A percentile compares a stretch with the other conserved stretches of the same genome.
Evolutionary conservation across 1,140 invertebrate genomes (phyloP).

Genomic region (Drosophila pseudoananassae): DNA sequence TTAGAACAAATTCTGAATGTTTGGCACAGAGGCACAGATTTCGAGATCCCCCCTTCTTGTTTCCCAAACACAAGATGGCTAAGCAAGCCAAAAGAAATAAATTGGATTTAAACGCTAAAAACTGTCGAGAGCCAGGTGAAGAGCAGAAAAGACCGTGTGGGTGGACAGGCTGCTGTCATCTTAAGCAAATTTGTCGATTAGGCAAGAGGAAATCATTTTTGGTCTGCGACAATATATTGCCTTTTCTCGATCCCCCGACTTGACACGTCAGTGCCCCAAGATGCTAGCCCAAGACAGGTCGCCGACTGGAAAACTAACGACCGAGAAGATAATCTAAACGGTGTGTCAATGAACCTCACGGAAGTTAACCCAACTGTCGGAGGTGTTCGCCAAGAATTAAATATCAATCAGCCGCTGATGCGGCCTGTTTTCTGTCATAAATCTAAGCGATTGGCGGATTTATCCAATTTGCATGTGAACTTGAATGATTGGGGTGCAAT

Average conservation of each 20-base stretch:
- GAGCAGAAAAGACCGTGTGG: constrained; percentile 43
- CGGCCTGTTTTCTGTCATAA: constrained; percentile 58
- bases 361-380: constrained; percentile 55
- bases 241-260: constrained; percentile 17
- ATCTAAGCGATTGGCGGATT: constrained; percentile 68
- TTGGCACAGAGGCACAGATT: constrained; percentile 70
- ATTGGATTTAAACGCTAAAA: constrained; percentile 66
- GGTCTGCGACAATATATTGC: constrained; percentile 21
- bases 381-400: constrained; percentile 56
- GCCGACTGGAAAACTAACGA: constrained; percentile 32
- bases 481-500: constrained; percentile 65
- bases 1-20: constrained; percentile 72
- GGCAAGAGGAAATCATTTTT: constrained; percentile 65
- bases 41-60: constrained; percentile 14
- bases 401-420: constrained; percentile 56
- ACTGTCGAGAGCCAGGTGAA: constrained; percentile 61
- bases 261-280: constrained; percentile 27
- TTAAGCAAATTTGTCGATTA: constrained; percentile 68
- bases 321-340: constrained; percentile 35
- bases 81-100: constrained; percentile 51
- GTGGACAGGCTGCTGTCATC: constrained; percentile 68
- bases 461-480: constrained; percentile 78
- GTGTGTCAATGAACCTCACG: constrained; percentile 66
- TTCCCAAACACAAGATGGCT: constrained; percentile 17
- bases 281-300: constrained; percentile 5